Evolutionary conservation across 2,113 vertebrate genomes (phyloP).

Genomic region (Choloepus hoffmanni): DNA sequence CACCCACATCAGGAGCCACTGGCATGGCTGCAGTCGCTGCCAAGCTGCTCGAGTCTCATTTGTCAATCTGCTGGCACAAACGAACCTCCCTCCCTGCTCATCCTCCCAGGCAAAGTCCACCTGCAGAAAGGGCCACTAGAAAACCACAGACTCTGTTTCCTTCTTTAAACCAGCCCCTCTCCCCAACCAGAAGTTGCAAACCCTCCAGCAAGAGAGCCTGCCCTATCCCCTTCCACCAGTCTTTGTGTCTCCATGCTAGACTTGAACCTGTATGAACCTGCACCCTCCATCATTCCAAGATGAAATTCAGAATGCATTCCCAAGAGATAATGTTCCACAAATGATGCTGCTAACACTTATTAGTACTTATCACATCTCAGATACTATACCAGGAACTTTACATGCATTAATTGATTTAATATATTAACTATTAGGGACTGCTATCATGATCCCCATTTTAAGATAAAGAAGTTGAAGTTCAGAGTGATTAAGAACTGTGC

Average conservation of each 20-base stretch:
- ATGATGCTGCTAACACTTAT: background rate
- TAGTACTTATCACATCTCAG: background rate
- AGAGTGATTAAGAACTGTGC: background rate
- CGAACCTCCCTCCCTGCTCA: background rate
- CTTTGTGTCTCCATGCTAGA: background rate
- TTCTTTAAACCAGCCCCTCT: background rate
- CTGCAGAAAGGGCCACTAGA: background rate
- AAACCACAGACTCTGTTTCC: background rate
- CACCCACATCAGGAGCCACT: rapidly evolving
- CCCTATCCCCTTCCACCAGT: background rate
- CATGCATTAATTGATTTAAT: background rate
- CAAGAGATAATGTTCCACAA: background rate
- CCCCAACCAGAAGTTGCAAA: background rate
- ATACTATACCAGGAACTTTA: background rate
- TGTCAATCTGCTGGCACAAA: background rate
- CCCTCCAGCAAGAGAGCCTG: background rate
- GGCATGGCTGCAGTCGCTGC: rapidly evolving
- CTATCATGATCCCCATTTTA: background rate
- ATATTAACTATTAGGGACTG: background rate
- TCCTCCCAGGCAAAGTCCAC: background rate
- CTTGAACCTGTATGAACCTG: background rate
- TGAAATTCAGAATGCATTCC: background rate
- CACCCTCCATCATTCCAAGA: background rate
- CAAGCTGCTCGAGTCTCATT: background rate
- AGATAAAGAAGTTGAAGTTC: background rate